Base-by-base conservation (phyloP, 1,140 invertebrate species). In the Apocrypta bakeri region DNA sequence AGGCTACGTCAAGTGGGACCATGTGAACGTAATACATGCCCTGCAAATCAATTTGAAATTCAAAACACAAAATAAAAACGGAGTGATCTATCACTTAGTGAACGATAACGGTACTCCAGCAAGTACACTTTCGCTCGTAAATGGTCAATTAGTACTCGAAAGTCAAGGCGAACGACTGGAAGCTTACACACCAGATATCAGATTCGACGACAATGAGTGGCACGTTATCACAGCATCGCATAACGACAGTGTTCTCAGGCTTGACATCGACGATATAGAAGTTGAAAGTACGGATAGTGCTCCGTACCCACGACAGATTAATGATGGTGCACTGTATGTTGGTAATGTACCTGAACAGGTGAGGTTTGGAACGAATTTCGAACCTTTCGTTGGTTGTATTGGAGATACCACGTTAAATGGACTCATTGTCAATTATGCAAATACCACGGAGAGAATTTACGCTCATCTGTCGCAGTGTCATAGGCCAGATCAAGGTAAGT, bases 141-240 rank as follows among this genome's bases (percentile, higher is more conserved):
- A 96, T 77, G 97, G 97, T 25, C 91, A 93, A 33, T 89, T 98
- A 0, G 93, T 94, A 0, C 93, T 98, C 17, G 94, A 95, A 83
- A 96, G 95, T 88, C 94, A 95, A 82, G 93, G 93, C 12, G 93
- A 94, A 85, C 92, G 93, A 82, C 88, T 96, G 25, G 93, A 91
- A 27, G 92, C 92, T 0, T 94, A 94, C 0, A 93, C 93, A 11
- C 90, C 94, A 1, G 93, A 92, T 29, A 94, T 92, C 1, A 92
- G 90, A 69, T 98, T 97, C 89, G 96, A 97, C 88, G 98, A 99
- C 90, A 96, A 95, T 42, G 94, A 96, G 80, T 99, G 98, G 97
- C 98, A 99, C 90, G 97, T 97, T 8, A 95, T 99, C 0, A 97
- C 96, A 0, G 95, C 97, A 0, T 96, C 95, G 1, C 96, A 96